Percentiles rank a stretch among this genome's conserved stretches.
Conservation (phyloP, 2,113 vertebrate species). For the Corvus cornix region DNA sequence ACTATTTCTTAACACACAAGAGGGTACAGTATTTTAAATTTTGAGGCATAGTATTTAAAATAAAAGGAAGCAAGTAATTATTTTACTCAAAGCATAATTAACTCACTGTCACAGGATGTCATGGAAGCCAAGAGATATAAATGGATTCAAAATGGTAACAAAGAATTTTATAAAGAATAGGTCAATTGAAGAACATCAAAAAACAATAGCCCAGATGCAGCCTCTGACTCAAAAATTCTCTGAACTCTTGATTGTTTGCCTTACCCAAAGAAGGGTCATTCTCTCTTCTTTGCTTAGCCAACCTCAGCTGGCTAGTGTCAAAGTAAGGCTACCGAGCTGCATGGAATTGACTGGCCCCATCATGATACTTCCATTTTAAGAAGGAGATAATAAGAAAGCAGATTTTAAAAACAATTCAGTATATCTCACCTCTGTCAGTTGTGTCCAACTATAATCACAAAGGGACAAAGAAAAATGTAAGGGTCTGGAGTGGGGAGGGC, state of each 20-base stretch:
- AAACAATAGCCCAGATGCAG: conserved; percentile 57
- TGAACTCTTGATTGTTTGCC: background rate
- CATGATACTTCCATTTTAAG: background rate
- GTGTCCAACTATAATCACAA: background rate
- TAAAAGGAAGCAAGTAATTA: background rate
- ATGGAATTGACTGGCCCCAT: background rate
- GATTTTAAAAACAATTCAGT: background rate
- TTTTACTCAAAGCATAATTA: conserved; percentile 7
- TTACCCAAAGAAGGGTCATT: background rate
- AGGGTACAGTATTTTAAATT: background rate
- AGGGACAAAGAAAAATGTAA: background rate
- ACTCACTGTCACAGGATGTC: conserved; percentile 21
- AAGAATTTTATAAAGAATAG: conserved; percentile 38
- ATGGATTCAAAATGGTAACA: conserved; percentile 26
- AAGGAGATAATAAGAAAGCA: background rate
- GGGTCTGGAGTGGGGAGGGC: background rate
- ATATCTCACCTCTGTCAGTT: background rate
- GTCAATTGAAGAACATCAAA: background rate
- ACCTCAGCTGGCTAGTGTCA: background rate
- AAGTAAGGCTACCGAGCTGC: background rate
- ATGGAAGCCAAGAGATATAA: conserved; percentile 39
- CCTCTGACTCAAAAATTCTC: conserved; percentile 6
- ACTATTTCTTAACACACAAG: background rate
- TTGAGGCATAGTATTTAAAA: background rate
- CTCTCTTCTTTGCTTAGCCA: background rate